These are phyloP conservation scores for Campylomormyrus numenius DNA, from an alignment of 2,113 vertebrate genomes.

Conservation along the genomic window DNA sequence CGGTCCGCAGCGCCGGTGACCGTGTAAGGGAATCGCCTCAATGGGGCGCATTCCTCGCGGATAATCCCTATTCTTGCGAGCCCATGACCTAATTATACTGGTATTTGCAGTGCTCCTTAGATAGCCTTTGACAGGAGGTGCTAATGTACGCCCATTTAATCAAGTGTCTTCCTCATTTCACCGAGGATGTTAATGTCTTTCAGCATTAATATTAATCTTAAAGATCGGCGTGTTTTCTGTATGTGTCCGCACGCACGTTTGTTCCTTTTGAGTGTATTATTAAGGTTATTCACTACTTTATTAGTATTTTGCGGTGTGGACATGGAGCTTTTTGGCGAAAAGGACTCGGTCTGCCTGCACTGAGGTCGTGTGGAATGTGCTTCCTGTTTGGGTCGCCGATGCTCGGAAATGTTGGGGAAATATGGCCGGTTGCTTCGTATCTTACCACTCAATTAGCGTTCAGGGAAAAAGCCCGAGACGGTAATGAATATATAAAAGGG, in stretches of 20 bases:
- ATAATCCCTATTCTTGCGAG: neutral
- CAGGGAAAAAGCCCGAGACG: neutral
- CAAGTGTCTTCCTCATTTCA: neutral
- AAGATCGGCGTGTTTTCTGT: neutral
- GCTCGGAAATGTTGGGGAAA: conserved; percentile 27
- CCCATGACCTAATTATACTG: conserved; percentile 6
- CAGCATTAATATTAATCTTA: neutral
- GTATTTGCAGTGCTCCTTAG: neutral
- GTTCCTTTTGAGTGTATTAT: neutral
- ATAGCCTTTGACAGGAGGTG: conserved; percentile 8
- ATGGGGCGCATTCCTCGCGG: conserved; percentile 2
- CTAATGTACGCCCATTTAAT: neutral
- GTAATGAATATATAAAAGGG: neutral
- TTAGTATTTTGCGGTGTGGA: conserved; percentile 5
- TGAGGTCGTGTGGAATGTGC: conserved; percentile 45
- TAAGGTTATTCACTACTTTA: neutral
- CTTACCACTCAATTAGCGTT: neutral
- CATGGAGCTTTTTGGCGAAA: conserved; percentile 23
- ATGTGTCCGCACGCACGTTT: neutral
- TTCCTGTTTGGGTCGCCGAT: conserved; percentile 44
- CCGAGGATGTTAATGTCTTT: neutral
- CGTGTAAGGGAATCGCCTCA: neutral
- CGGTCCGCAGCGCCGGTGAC: neutral
- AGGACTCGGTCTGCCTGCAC: conserved; percentile 7
- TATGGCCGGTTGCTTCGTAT: neutral